Evolutionary conservation across 2,113 vertebrate genomes (phyloP).

Genomic region (Hippocampus barbouri): DNA sequence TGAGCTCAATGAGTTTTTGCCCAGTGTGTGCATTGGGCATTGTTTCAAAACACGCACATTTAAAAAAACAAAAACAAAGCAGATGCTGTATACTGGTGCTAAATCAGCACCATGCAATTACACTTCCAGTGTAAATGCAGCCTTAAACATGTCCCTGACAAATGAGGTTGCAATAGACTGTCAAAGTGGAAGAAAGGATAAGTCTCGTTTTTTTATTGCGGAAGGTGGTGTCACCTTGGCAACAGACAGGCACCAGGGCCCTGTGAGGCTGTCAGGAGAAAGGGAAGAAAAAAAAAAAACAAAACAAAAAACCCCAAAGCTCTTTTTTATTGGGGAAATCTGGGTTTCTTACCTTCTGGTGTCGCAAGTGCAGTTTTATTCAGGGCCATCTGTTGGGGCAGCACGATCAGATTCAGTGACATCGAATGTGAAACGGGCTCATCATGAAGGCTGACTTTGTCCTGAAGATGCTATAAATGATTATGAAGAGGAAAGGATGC

Average conservation of each 20-base stretch:
- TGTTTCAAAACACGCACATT: too few relatives aligned
- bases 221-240: conserved; percentile 1
- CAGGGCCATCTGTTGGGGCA: neutral
- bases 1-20: neutral
- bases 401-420: neutral
- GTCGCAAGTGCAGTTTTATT: neutral
- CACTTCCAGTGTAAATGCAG: neutral
- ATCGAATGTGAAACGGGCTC: neutral
- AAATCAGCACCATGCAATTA: neutral
- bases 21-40: too few relatives aligned
- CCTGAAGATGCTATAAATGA: neutral
- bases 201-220: neutral
- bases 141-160: neutral
- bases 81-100: neutral
- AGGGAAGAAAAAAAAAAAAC: neutral
- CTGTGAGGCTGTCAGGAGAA: neutral
- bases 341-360: neutral
- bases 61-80: neutral
- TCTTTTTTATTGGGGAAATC: neutral
- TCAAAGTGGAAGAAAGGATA: neutral
- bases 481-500: neutral
- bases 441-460: neutral
- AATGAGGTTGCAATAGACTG: conserved; percentile 1
- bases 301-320: neutral
- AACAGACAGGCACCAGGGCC: neutral